Conservation (phyloP, 1,140 invertebrate genomes). For the Drosophila prosaltans region DNA sequence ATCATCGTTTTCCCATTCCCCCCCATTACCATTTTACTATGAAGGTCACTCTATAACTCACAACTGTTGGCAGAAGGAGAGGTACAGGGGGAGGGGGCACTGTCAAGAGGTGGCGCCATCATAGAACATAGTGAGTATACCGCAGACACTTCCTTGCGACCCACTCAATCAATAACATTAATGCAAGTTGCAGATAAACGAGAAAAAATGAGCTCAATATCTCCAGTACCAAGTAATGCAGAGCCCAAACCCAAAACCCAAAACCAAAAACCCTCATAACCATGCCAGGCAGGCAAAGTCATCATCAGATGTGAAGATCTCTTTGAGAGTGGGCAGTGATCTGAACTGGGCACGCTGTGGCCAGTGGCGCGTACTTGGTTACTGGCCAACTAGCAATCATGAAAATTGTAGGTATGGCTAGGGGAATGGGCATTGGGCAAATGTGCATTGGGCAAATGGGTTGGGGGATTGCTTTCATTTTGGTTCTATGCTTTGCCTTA, state of each 20-base stretch:
- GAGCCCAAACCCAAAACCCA: neutral
- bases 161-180: slow-evolving; percentile 17
- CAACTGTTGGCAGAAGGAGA: neutral
- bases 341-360: slow-evolving; percentile 36
- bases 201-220: slow-evolving; percentile 2
- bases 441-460: slow-evolving; percentile 18
- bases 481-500: slow-evolving; percentile 20
- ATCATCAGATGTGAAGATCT: slow-evolving; percentile 20
- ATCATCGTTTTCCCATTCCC: neutral
- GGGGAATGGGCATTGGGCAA: slow-evolving; percentile 20
- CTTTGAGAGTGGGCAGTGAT: slow-evolving; percentile 6
- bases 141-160: neutral
- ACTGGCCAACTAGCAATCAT: slow-evolving; percentile 70
- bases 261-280: neutral
- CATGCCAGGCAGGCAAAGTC: neutral
- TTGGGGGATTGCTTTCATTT: slow-evolving; percentile 34
- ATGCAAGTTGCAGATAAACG: neutral
- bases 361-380: slow-evolving; percentile 78
- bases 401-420: slow-evolving; percentile 68
- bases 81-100: neutral
- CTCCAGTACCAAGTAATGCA: neutral
- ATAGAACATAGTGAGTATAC: neutral
- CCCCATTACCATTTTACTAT: neutral
- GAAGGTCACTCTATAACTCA: neutral
- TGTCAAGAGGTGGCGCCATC: slow-evolving; percentile 19